These are phyloP conservation scores for Phyllotis vaccarum DNA, from an alignment of 2,797 vertebrate species.

Conservation along the genomic window DNA sequence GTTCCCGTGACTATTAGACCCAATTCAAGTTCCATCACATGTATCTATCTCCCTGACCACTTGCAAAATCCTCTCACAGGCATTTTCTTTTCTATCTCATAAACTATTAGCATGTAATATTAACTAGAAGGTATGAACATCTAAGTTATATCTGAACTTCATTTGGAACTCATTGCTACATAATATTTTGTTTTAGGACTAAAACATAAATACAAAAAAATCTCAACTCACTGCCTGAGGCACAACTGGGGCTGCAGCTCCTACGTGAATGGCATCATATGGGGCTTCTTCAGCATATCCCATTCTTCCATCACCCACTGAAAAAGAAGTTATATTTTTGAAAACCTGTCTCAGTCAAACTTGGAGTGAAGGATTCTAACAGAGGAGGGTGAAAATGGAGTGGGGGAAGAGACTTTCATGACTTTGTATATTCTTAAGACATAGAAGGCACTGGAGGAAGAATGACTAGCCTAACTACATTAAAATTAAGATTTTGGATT, in stretches of 20 bases:
- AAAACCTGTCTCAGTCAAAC: background rate
- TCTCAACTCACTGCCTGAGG: slow-evolving; percentile 95
- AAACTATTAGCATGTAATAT: background rate
- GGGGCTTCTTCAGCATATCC: slow-evolving; percentile 95
- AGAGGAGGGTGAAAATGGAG: background rate
- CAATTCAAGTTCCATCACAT: background rate
- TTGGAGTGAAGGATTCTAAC: background rate
- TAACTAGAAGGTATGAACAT: slow-evolving; percentile 1
- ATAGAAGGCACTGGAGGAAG: slow-evolving; percentile 26
- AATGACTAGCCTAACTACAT: background rate
- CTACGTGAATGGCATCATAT: slow-evolving; percentile 98
- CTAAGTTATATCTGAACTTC: slow-evolving; percentile 29
- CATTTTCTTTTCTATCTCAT: slow-evolving; percentile 19
- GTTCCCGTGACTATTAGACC: slow-evolving; percentile 23
- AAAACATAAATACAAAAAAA: slow-evolving; percentile 50
- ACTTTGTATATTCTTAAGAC: background rate
- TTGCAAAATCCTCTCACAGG: background rate
- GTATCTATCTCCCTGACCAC: background rate
- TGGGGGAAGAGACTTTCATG: background rate
- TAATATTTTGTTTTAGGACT: slow-evolving; percentile 3
- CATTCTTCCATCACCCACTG: slow-evolving; percentile 98
- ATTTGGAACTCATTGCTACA: background rate
- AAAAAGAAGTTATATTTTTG: slow-evolving; percentile 68
- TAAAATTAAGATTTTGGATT: slow-evolving; percentile 55
- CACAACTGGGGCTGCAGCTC: slow-evolving; percentile 96